Base-by-base conservation (phyloP, 2,888 invertebrate species). In the Xestia ashworthii region DNA sequence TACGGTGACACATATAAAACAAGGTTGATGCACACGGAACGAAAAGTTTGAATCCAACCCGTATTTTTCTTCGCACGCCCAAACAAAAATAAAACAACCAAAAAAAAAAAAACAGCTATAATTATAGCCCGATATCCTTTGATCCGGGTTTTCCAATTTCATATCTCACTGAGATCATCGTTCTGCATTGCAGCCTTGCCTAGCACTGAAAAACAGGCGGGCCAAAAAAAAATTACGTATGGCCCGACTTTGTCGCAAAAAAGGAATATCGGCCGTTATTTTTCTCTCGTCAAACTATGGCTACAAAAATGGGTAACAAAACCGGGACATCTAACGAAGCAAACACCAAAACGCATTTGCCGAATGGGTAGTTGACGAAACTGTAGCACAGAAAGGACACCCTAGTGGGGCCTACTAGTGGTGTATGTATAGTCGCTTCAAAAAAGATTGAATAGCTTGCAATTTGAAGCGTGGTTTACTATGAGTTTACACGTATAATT, bases 281-380 rank as follows among this genome's bases (percentile, higher is more conserved):
- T 83, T 81, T 78, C 80, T 80, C 83, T 81, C 87, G 88, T 91
- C 87, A 89, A 91, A 90, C 90, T 89, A 81, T 88, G 79, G 80
- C 71, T 81, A 82, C 87, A 91, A 92, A 91, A 92, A 91, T 76
- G 89, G 80, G 82, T 87, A 79, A 82, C 83, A 91, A 90, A 91
- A 91, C 89, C 80, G 86, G 84, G 83, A 90, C 89, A 88, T 90
- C 93, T 94, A 94, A 95, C 94, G 94, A 95, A 95, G 93, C 93
- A 94, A 94, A 94, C 92, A 93, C 85, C 86, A 86, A 90, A 93
- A 91, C 88, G 91, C 90, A 92, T 93, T 93, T 91, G 84, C 80
- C 77, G 89, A 91, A 91, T 91, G 88, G 90, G 88, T 88, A 90
- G 87, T 87, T 90, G 90, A 90, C 89, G 82, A 84, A 87, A 81